Conservation (phyloP, 2,113 vertebrate genomes). For the Acinonyx jubatus region DNA sequence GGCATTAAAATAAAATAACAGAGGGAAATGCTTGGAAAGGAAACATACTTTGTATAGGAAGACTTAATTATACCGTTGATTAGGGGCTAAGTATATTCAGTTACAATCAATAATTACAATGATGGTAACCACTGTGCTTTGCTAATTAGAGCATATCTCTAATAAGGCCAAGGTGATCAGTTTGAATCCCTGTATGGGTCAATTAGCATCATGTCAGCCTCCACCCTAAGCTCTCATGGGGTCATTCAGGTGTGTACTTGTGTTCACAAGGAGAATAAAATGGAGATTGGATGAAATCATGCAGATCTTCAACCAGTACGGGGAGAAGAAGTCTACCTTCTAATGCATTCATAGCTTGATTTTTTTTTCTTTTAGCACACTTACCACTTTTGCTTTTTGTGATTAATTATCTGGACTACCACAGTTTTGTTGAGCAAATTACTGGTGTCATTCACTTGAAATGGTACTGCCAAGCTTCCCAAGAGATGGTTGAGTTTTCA, state of each 20-base stretch:
- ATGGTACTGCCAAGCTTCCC: not conserved
- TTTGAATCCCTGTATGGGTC: not conserved
- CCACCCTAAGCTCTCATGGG: not conserved
- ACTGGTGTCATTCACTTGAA: not conserved
- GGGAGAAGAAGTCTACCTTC: not conserved
- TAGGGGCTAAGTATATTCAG: conserved; percentile 46
- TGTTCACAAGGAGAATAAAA: not conserved
- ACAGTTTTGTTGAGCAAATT: not conserved
- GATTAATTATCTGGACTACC: not conserved
- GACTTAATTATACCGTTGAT: conserved; percentile 20
- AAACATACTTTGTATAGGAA: conserved; percentile 25
- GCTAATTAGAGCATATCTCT: conserved; percentile 2
- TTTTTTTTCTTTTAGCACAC: not conserved
- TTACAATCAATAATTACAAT: not conserved
- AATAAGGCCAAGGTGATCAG: not conserved
- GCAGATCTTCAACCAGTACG: not conserved
- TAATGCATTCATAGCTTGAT: not conserved
- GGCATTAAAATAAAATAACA: not conserved
- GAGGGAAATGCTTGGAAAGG: not conserved
- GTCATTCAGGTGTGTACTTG: not conserved
- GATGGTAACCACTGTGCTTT: not conserved
- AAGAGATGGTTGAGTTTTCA: not conserved
- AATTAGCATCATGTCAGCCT: not conserved
- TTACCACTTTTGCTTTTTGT: conserved; percentile 13
- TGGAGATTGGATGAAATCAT: not conserved